Conservation (phyloP, 1,140 invertebrate genomes). For the Drosophila baimaii region DNA sequence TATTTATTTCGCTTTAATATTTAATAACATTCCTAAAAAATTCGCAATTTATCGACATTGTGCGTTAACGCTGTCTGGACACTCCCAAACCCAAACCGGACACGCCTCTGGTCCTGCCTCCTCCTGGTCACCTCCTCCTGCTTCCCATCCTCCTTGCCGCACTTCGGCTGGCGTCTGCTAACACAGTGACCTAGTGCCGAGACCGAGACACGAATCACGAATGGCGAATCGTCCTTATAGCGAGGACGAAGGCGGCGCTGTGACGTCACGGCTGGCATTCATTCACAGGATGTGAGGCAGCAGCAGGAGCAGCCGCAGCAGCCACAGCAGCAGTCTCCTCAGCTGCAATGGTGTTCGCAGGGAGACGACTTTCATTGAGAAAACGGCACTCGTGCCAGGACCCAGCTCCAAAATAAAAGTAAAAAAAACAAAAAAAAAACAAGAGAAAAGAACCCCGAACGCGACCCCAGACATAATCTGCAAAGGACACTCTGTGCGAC, state of each 20-base stretch:
- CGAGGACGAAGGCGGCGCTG: slow-evolving; percentile 51
- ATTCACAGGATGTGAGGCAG: slow-evolving; percentile 80
- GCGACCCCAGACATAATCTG: slow-evolving; percentile 53
- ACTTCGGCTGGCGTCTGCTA: slow-evolving; percentile 54
- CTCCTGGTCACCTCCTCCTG: neutral
- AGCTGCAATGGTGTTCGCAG: slow-evolving; percentile 29
- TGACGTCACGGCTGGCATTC: slow-evolving; percentile 84
- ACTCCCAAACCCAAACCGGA: neutral
- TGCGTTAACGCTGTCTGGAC: slow-evolving; percentile 22
- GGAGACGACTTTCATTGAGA: slow-evolving; percentile 73
- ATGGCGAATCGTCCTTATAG: slow-evolving; percentile 6
- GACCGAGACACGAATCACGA: slow-evolving; percentile 8
- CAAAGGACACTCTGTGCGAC: slow-evolving; percentile 70
- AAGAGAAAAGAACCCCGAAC: slow-evolving; percentile 13
- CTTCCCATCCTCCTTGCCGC: neutral
- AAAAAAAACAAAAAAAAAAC: neutral
- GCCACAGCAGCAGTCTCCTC: slow-evolving; percentile 4
- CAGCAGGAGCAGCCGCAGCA: neutral
- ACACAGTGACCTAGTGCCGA: slow-evolving; percentile 83
- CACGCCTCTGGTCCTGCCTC: slow-evolving; percentile 20
- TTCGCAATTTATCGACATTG: no score
- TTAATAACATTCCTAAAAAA: no score
- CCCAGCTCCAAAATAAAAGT: slow-evolving; percentile 9
- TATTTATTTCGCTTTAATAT: no score
- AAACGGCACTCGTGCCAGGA: slow-evolving; percentile 31